Conservation (phyloP, 2,113 vertebrate species). For the Macrotus californicus region DNA sequence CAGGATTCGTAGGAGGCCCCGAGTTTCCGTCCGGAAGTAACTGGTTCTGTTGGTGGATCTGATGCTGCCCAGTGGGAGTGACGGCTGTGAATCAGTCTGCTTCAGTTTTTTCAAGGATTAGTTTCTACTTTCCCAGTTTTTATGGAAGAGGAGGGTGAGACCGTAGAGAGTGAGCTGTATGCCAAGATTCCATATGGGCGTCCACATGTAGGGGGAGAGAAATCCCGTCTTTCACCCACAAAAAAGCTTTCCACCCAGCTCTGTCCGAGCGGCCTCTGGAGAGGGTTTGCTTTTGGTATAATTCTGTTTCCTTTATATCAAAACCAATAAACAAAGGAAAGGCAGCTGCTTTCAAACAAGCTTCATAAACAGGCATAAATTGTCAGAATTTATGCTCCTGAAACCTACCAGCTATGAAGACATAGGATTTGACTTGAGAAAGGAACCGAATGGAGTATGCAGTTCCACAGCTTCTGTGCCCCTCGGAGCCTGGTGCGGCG, state of each 20-base stretch:
- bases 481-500: background rate
- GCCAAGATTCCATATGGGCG: background rate
- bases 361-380: background rate
- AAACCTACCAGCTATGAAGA: background rate
- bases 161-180: background rate
- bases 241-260: background rate
- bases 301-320: background rate
- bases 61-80: background rate
- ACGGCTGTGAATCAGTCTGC: background rate
- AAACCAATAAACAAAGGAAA: background rate
- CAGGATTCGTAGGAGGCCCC: background rate
- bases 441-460: background rate
- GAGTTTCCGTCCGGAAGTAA: background rate
- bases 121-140: background rate
- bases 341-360: background rate
- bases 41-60: background rate
- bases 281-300: background rate
- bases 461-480: background rate
- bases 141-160: background rate
- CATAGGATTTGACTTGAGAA: background rate
- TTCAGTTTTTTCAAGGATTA: background rate
- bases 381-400: background rate
- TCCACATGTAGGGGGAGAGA: background rate
- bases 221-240: background rate
- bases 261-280: background rate